phyloP scores from a whole-genome alignment of 2,888 invertebrate species.

The Hedychridium roseum region DNA sequence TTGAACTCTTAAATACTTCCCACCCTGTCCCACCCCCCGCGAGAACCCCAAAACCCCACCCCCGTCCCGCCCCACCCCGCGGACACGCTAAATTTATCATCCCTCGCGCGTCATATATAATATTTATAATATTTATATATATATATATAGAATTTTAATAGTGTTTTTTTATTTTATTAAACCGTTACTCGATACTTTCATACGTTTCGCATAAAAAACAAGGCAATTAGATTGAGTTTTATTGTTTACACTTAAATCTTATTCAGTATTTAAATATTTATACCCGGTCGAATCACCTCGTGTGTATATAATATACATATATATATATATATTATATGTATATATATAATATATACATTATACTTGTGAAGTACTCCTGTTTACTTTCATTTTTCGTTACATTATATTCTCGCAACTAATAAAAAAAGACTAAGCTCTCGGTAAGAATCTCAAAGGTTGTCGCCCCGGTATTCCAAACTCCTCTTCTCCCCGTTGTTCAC shows the following conservation, averaged over 20 bases:
- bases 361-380: slow-evolving; percentile 45
- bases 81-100: slow-evolving; percentile 38
- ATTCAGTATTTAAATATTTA: slow-evolving; percentile 45
- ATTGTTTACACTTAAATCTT: slow-evolving; percentile 53
- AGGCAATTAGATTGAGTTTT: slow-evolving; percentile 62
- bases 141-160: slow-evolving; percentile 42
- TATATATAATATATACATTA: slow-evolving; percentile 52
- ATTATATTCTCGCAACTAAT: slow-evolving; percentile 43
- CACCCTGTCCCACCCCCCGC: slow-evolving; percentile 24
- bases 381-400: slow-evolving; percentile 30
- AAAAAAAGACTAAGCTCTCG: slow-evolving; percentile 57
- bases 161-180: slow-evolving; percentile 46
- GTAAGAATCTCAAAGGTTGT: slow-evolving; percentile 33
- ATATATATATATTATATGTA: slow-evolving; percentile 29
- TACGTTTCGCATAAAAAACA: slow-evolving; percentile 62
- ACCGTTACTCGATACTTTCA: slow-evolving; percentile 58
- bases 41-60: slow-evolving; percentile 5
- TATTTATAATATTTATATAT: slow-evolving; percentile 29
- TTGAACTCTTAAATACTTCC: slow-evolving; percentile 51
- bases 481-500: slow-evolving; percentile 5
- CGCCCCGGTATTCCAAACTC: background rate
- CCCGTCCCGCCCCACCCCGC: slow-evolving; percentile 14
- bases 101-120: slow-evolving; percentile 35
- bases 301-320: slow-evolving; percentile 26
- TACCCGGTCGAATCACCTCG: slow-evolving; percentile 41